Evolutionary conservation across 1,140 invertebrate species (phyloP).

Genomic region (Penaeus indicus): DNA sequence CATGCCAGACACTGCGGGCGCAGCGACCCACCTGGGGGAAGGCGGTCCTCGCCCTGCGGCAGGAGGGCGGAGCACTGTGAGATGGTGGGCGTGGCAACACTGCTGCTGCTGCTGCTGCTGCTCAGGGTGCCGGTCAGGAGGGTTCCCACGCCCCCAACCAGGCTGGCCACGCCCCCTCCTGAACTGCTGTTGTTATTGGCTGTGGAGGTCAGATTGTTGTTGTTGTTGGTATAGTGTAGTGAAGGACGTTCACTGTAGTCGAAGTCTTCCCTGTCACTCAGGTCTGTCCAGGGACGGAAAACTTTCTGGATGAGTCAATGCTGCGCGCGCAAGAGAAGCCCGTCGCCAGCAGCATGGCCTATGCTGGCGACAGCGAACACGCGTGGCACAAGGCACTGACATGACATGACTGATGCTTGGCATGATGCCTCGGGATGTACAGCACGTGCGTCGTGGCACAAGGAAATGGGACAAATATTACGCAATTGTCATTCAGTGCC

Average conservation of each 20-base stretch:
- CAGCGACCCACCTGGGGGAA: conserved; percentile 61
- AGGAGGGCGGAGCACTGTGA: conserved; percentile 59
- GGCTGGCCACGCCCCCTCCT: not conserved
- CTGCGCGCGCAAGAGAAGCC: not conserved
- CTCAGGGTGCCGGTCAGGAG: conserved; percentile 48
- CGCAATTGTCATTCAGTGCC: too few species aligned
- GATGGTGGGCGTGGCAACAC: conserved; percentile 57
- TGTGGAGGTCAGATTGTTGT: conserved; percentile 28
- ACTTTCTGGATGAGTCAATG: not conserved
- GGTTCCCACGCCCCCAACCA: conserved; percentile 14
- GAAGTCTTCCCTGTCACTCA: conserved; percentile 58
- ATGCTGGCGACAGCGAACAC: too few species aligned
- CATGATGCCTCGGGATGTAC: too few species aligned
- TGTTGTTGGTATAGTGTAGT: conserved; percentile 52
- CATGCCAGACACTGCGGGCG: too few species aligned
- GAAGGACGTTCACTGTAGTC: conserved; percentile 55
- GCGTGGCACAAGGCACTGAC: too few species aligned
- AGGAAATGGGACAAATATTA: too few species aligned
- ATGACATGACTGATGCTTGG: too few species aligned
- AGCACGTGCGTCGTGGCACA: too few species aligned
- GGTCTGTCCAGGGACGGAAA: not conserved
- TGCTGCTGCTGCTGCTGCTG: conserved; percentile 62
- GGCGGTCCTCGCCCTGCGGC: conserved; percentile 64
- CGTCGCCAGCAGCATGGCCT: not conserved
- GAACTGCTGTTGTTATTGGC: conserved; percentile 24